Evolutionary conservation across 2,888 invertebrate species (phyloP).

Genomic region (Arrhopalites spinosus): DNA sequence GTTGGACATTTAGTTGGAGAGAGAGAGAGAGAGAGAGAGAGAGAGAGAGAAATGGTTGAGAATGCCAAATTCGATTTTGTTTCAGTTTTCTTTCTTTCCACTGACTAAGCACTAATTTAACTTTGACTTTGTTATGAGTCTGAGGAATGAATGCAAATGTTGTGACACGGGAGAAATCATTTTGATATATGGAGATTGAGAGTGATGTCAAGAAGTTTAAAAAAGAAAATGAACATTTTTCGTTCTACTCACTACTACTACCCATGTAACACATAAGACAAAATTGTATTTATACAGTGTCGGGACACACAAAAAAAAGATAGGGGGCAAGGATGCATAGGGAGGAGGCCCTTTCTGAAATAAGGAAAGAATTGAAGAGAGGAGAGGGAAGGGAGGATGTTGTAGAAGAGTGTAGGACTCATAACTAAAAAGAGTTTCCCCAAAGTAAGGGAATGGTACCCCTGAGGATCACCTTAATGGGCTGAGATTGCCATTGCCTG

Average conservation of each 20-base stretch:
- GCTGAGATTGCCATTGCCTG: conserved; percentile 50
- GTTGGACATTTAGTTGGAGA: conserved; percentile 43
- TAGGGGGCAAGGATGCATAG: conserved; percentile 35
- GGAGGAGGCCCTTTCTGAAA: not conserved
- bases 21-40: too few relatives aligned
- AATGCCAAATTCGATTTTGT: conserved; percentile 56
- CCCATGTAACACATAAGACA: not conserved
- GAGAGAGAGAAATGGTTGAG: conserved; percentile 52
- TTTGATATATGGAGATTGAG: conserved; percentile 57
- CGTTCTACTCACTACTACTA: not conserved
- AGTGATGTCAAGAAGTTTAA: conserved; percentile 53
- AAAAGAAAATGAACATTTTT: conserved; percentile 17
- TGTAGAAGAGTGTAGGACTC: conserved; percentile 38
- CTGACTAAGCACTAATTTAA: conserved; percentile 48
- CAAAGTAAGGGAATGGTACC: conserved; percentile 50
- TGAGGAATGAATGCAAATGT: conserved; percentile 54
- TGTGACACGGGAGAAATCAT: conserved; percentile 55
- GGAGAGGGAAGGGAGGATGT: conserved; percentile 38
- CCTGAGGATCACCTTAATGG: conserved; percentile 55
- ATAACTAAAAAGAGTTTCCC: conserved; percentile 39
- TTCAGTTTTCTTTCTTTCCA: conserved; percentile 52
- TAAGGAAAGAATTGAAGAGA: conserved; percentile 2
- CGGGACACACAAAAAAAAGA: conserved; percentile 2
- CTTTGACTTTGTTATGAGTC: not conserved
- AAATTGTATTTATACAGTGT: too few relatives aligned